Evolutionary conservation across 2,113 vertebrate species (phyloP), one percentile per base, ranked within the genome.

Genomic region (Erythrolamprus reginae): DNA sequence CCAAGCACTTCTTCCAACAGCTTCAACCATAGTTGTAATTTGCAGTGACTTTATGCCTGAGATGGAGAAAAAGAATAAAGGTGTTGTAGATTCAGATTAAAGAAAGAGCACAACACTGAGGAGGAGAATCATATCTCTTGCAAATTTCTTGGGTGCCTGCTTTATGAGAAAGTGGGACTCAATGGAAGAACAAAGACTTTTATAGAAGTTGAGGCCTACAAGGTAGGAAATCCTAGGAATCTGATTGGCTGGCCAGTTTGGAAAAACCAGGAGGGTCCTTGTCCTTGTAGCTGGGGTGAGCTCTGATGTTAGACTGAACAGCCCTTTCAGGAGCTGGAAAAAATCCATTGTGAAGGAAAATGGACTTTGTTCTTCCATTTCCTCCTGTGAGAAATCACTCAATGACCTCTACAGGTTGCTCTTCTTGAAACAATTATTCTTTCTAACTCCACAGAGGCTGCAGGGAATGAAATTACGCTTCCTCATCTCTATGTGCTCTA

Each of bases 401-500:
- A 58, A 83, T 87, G 91, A 52, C 84, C 89, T 85, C n/a, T 13
- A 9, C 10, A 61, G 28, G 50, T 8, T 0, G 55, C 28, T 26
- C 61, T 89, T 38, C 50, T 89, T 50, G 2, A 8, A 26, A 52
- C 12, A 42, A 33, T 28, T 85, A 82, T 51, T 45, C 17, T 47
- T n/a, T 83, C 89, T 12, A 42, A 86, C 38, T 87, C 84, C 48
- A 12, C 51, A 0, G 0, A 1, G 10, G 23, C 51, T 82, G 55
- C 42, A 53, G 33, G 92, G 88, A 52, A 90, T 56, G 84, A 94
- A 93, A 89, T 12, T 21, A 42, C 28, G 12, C 51, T 55, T 82
- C 92, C 92, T 90, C 92, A 90, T n/a, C 21, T 21, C 45, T 47
- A n/a, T 82, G 19, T 42, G 91, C 94, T 45, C 85, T 88, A 26